Percentiles rank a stretch among this genome's conserved stretches.
Conservation (phyloP, 2,113 vertebrate genomes). For the Gambusia affinis region DNA sequence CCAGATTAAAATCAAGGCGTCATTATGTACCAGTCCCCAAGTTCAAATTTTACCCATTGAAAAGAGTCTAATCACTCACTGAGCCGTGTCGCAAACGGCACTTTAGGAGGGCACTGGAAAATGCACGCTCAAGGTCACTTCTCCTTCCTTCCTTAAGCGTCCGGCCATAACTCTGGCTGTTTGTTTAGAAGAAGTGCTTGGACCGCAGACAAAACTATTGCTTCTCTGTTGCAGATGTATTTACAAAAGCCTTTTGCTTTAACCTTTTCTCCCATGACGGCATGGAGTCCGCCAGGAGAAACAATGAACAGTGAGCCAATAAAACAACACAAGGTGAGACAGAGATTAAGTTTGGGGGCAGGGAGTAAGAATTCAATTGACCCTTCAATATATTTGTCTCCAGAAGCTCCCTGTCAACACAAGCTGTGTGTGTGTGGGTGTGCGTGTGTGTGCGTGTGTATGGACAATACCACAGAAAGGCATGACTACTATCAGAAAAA, state of each 20-base stretch:
- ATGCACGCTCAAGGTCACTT: constrained; percentile 52
- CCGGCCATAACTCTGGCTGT: constrained; percentile 52
- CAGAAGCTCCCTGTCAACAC: constrained; percentile 40
- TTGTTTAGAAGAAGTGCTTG: constrained; percentile 49
- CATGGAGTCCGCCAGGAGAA: not conserved
- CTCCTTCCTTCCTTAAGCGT: constrained; percentile 27
- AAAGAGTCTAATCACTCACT: constrained; percentile 57
- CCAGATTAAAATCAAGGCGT: constrained; percentile 54
- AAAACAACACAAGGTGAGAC: constrained; percentile 5
- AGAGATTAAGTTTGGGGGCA: constrained; percentile 22
- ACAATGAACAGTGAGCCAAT: constrained; percentile 7
- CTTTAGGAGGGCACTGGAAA: constrained; percentile 53
- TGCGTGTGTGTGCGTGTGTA: not conserved
- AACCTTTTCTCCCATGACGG: not conserved
- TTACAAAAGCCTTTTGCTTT: constrained; percentile 13
- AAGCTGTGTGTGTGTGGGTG: not conserved
- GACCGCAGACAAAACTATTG: not conserved
- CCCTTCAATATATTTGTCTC: constrained; percentile 56
- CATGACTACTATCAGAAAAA: constrained; percentile 15
- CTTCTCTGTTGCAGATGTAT: constrained; percentile 20
- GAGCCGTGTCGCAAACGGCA: constrained; percentile 32
- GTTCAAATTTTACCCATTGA: constrained; percentile 44
- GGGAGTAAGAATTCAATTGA: constrained; percentile 37
- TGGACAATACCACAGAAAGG: constrained; percentile 5
- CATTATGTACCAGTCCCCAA: constrained; percentile 44